Conservation (phyloP, 2,888 invertebrate genomes). For the Strigamia crassipes region DNA sequence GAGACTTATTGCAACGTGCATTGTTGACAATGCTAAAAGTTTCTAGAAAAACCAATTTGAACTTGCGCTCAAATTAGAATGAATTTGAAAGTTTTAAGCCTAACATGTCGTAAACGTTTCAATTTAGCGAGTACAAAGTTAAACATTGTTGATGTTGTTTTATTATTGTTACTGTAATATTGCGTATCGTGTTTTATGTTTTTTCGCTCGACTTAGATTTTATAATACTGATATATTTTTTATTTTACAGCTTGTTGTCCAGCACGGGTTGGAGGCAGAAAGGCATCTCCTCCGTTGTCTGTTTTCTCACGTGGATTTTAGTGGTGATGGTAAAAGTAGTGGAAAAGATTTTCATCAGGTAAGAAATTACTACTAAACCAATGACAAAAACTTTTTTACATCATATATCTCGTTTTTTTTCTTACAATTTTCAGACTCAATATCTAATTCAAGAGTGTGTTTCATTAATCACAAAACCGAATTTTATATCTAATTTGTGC, state of each 20-base stretch:
- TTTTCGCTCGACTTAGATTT: neutral
- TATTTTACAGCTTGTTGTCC: constrained; percentile 75
- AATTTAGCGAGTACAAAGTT: neutral
- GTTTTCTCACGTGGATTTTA: constrained; percentile 86
- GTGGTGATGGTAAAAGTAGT: constrained; percentile 64
- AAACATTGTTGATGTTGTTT: neutral
- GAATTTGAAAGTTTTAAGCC: neutral
- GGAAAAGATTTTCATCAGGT: constrained; percentile 62
- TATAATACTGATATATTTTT: constrained; percentile 54
- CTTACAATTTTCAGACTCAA: constrained; percentile 66
- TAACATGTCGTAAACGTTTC: neutral
- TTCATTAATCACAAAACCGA: constrained; percentile 79
- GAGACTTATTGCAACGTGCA: neutral
- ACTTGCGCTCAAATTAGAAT: neutral
- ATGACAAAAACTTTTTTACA: too few species aligned
- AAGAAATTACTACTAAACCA: constrained; percentile 43
- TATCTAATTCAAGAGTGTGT: constrained; percentile 78
- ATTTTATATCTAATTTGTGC: constrained; percentile 84
- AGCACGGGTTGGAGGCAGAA: constrained; percentile 95
- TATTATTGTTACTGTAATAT: neutral
- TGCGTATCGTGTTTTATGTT: neutral
- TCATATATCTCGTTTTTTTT: constrained; percentile 45
- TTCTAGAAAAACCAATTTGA: neutral
- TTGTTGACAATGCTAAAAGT: neutral
- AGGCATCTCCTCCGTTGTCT: constrained; percentile 94